Evolutionary conservation across 2,888 invertebrate genomes (phyloP).

Genomic region (Boloria euphrosyne): DNA sequence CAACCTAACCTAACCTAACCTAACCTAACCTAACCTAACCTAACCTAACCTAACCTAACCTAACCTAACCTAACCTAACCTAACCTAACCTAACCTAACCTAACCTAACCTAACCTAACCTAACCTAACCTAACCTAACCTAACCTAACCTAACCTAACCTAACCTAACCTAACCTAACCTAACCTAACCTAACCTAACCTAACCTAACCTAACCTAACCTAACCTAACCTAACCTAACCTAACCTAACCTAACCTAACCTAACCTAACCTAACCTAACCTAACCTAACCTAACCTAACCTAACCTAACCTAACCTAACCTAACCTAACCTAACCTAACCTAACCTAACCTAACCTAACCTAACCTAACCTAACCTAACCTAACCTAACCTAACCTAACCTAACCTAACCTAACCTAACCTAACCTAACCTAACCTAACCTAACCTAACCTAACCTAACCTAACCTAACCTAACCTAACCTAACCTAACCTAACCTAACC

Average conservation of each 20-base stretch:
- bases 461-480: too few relatives aligned
- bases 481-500: too few relatives aligned
- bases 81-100: conserved; percentile 12
- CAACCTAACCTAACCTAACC: conserved; percentile 16
- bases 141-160: conserved; percentile 11
- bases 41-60: conserved; percentile 5
- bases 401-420: neutral
- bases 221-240: conserved; percentile 9
- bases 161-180: conserved; percentile 6
- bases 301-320: conserved; percentile 9
- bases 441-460: too few relatives aligned
- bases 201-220: conserved; percentile 7
- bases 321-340: conserved; percentile 5
- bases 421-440: too few relatives aligned
- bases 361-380: conserved; percentile 3
- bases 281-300: conserved; percentile 9
- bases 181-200: conserved; percentile 9
- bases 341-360: conserved; percentile 3
- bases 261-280: conserved; percentile 9
- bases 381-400: too few relatives aligned
- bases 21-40: conserved; percentile 16
- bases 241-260: conserved; percentile 9
- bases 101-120: conserved; percentile 16
- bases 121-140: conserved; percentile 10
- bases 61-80: neutral